A percentile compares a stretch with the other conserved stretches of the same genome.
phyloP scores from a whole-genome alignment of 2,797 vertebrate species.

The Acridotheres tristis region DNA sequence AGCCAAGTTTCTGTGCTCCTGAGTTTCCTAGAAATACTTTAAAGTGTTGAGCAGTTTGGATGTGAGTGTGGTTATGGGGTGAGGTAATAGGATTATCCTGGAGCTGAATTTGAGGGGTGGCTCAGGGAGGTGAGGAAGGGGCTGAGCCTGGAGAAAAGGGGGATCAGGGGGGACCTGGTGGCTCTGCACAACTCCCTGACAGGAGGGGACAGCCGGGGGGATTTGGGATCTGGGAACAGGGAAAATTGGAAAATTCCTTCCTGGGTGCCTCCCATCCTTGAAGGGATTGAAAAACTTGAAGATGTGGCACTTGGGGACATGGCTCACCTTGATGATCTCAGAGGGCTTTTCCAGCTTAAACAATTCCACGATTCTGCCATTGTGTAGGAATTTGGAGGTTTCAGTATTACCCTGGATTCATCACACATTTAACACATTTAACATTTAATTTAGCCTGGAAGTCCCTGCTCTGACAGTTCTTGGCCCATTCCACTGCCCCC shows the following conservation, averaged over 20 bases:
- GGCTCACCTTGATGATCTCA: background rate
- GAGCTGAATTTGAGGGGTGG: background rate
- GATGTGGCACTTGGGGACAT: background rate
- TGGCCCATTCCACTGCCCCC: rapidly evolving
- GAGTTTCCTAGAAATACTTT: background rate
- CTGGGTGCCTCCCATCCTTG: no score
- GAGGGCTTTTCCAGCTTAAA: background rate
- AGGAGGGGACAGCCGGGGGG: background rate
- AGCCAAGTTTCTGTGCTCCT: background rate
- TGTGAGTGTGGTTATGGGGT: background rate
- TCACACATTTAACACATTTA: background rate
- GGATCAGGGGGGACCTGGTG: background rate
- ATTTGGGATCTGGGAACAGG: background rate
- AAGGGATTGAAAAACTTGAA: background rate
- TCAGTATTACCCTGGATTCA: rapidly evolving
- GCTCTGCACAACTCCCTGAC: background rate
- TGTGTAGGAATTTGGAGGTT: background rate
- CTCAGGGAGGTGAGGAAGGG: background rate
- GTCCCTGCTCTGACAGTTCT: background rate
- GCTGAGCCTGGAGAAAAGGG: background rate
- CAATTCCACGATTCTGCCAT: rapidly evolving
- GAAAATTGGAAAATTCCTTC: background rate
- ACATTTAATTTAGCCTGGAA: background rate
- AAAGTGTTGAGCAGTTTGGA: background rate
- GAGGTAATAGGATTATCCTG: background rate